Evolutionary conservation across 92 coral and sea anemone species (phyloP).

Genomic region (Anthopleura xanthogrammica): DNA sequence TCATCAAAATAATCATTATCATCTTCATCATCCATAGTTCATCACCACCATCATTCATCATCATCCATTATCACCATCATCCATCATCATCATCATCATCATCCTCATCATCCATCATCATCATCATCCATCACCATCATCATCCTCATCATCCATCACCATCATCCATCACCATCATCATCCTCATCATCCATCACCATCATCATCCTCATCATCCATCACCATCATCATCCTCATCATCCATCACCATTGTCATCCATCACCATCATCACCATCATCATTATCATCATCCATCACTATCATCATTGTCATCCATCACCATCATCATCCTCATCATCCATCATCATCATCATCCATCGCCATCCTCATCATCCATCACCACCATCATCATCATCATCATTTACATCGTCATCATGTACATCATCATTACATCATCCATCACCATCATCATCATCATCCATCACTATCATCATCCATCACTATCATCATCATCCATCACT

Average conservation of each 20-base stretch:
- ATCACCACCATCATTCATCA: too few species aligned
- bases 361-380: neutral
- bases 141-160: too few species aligned
- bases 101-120: too few species aligned
- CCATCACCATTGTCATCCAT: neutral
- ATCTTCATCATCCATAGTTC: too few species aligned
- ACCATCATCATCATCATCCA: neutral
- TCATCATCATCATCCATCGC: neutral
- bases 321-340: neutral
- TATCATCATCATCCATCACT: neutral
- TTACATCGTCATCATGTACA: neutral
- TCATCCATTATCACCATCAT: too few species aligned
- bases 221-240: neutral
- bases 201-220: neutral
- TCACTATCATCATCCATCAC: neutral
- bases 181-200: neutral
- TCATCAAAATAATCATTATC: too few species aligned
- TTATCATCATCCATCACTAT: neutral
- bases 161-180: too few species aligned
- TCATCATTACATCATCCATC: neutral
- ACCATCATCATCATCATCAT: neutral
- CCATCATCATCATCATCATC: too few species aligned
- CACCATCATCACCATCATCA: neutral
- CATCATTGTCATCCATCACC: neutral
- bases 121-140: conserved; percentile 71